phyloP scores from a whole-genome alignment of 2,888 invertebrate genomes.

The Tanypteryx hageni region DNA sequence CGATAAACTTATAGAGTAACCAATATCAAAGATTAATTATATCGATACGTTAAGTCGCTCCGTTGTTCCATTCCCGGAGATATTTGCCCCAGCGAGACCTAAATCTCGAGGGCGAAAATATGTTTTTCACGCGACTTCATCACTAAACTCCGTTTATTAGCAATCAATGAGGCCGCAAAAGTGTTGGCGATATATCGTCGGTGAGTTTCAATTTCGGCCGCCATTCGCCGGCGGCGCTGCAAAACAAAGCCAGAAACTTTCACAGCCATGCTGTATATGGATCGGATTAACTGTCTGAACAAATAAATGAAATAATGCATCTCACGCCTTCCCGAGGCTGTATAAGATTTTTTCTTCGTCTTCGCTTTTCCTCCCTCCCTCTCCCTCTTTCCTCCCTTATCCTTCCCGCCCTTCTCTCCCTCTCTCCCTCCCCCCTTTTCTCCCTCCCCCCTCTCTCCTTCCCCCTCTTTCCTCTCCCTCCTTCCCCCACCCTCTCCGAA shows the following conservation, averaged over 20 bases:
- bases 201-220: not conserved
- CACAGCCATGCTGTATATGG: no score
- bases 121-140: no score
- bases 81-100: no score
- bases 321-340: not conserved
- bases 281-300: no score
- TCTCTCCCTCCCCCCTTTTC: not conserved
- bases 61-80: no score
- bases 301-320: not conserved
- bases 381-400: not conserved
- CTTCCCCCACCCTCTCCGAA: not conserved
- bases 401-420: not conserved
- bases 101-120: no score
- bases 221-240: not conserved
- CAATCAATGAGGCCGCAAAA: no score
- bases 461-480: conserved; percentile 26
- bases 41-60: no score
- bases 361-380: not conserved
- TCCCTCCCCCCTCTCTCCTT: not conserved
- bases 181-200: no score
- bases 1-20: no score
- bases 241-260: not conserved
- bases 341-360: not conserved
- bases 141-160: no score
- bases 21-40: no score